Base-by-base conservation (phyloP, 37 sponge, comb jelly and placozoan species). In the Amphimedon queenslandica region DNA sequence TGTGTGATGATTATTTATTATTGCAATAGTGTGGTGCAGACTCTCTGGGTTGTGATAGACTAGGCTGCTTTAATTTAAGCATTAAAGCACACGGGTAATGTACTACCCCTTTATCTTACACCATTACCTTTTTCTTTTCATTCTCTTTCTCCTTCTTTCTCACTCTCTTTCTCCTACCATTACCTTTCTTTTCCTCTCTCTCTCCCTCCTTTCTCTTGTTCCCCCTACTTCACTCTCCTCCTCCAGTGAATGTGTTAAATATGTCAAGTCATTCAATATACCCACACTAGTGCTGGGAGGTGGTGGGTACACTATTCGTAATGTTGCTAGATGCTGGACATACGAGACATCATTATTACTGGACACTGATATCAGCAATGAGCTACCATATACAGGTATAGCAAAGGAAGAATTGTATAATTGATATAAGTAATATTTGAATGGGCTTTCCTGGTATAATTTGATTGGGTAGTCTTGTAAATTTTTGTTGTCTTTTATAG, bases 41-140 rank as follows among this genome's bases (percentile, higher is more conserved):
- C 78, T 98, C 99, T 5, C 88, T 98, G 39, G 99, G 96, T 35
- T 94, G 99, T 75, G 99, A 98, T 81, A 57, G 99, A 35, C 78
- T 98, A 35, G 99, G 99, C 25, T 98, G 99, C 70, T 98, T 98
- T 90, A 98, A 98, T 70, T 93, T 98, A 64, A 95, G 93, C 64
- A 98, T 95, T 42, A 80, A 70, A 11, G 96, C 77, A 33, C 99
- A 98, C 66, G 99, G 99, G 91, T 91, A 35, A n/a, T n/a, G n/a
- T n/a, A n/a, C n/a, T n/a, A n/a, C 37, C 34, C 53, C 66, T 28
- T 37, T 30, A 40, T 34, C 27, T 63, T 29, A 29, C 28, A n/a
- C 27, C 76, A 37, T 2, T 39, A 1, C 76, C 66, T 64, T 32
- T 47, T 42, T 64, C 28, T n/a, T 23, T 47, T 57, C 6, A 11